A percentile compares a stretch with the other conserved stretches of the same genome.
phyloP scores from a whole-genome alignment of 2,113 vertebrate genomes.

The Colius striatus region DNA sequence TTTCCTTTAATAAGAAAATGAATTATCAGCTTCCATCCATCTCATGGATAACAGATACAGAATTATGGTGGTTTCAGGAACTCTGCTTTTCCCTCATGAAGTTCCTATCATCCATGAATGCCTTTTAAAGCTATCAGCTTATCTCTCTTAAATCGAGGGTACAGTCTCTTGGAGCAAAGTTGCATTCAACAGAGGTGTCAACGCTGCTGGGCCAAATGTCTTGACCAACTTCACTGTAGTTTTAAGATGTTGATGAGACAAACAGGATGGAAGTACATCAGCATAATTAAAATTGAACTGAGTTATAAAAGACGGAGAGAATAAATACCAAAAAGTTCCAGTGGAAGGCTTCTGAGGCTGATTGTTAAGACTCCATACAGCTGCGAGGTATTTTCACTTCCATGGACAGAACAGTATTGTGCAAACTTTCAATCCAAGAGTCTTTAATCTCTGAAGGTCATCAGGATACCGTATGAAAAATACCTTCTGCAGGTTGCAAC shows the following conservation, averaged over 20 bases:
- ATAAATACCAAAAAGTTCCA: slow-evolving; percentile 18
- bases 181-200: neutral
- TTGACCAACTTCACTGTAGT: neutral
- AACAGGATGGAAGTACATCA: neutral
- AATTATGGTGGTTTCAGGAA: neutral
- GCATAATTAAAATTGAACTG: neutral
- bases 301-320: neutral
- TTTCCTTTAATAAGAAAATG: neutral
- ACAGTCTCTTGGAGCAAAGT: neutral
- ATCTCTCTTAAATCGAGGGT: neutral
- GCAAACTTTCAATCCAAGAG: neutral
- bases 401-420: neutral
- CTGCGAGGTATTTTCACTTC: slow-evolving; percentile 41
- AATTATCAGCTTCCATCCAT: neutral
- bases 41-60: neutral
- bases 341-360: neutral
- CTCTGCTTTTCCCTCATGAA: neutral
- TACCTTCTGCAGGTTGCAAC: neutral
- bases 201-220: neutral
- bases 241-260: neutral
- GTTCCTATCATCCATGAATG: neutral
- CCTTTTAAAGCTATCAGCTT: neutral
- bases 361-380: neutral
- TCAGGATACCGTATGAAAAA: neutral
- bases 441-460: neutral